These are phyloP conservation scores for Temnopleurus reevesii DNA, from an alignment of 53 echinoderm and acorn worm species.

Conservation along the genomic window DNA sequence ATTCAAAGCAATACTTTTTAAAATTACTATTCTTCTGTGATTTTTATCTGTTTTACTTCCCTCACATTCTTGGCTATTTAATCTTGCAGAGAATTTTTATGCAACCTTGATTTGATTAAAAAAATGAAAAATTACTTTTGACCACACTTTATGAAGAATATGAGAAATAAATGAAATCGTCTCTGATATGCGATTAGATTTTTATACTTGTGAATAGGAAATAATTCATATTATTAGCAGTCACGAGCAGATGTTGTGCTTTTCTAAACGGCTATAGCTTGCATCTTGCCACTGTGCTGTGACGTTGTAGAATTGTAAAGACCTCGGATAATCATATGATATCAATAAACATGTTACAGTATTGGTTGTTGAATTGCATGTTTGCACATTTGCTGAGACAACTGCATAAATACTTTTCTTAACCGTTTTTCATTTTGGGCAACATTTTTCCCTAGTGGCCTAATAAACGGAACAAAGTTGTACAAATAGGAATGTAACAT, in stretches of 20 bases:
- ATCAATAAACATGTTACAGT: too few relatives aligned
- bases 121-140: background rate
- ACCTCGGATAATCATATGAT: too few relatives aligned
- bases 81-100: background rate
- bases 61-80: background rate
- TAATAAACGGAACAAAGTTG: too few relatives aligned
- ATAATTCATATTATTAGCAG: background rate
- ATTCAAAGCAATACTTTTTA: conserved; percentile 42
- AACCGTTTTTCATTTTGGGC: too few relatives aligned
- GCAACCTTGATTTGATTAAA: background rate
- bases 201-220: background rate
- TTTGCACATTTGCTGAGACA: too few relatives aligned
- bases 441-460: too few relatives aligned
- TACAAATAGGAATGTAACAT: too few relatives aligned
- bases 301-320: too few relatives aligned
- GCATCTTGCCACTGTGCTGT: background rate
- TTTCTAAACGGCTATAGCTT: background rate
- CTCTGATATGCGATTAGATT: background rate
- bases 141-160: too few relatives aligned
- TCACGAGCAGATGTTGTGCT: background rate
- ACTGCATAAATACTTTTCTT: too few relatives aligned
- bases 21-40: background rate
- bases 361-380: too few relatives aligned
- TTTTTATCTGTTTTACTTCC: background rate
- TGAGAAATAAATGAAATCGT: background rate